Evolutionary conservation across 2,888 invertebrate species (phyloP), one percentile per base, ranked within the genome.

Genomic region (Athalia rosae): DNA sequence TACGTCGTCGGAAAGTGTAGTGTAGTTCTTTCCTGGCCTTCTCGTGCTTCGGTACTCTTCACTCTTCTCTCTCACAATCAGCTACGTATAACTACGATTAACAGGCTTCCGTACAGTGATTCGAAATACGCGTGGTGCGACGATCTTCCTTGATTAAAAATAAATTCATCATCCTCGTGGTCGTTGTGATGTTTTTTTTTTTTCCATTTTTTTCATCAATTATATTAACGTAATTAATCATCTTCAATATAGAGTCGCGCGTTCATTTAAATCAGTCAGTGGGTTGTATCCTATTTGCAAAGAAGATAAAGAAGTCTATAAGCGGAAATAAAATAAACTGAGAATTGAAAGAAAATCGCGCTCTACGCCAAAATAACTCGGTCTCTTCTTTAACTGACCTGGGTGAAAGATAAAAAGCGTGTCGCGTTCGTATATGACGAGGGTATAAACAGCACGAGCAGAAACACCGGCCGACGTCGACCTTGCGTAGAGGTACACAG

Each of bases 1-100:
- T 28, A 28, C 28, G 28, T 28, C 28, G 28, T 13, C 66, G 9
- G 47, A 66, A 48, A 66, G 47, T 53, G 59, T 59, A n/a, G 53
- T 15, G 67, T 53, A 67, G 67, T 67, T 28, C 50, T 28, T 15
- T 53, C 15, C 53, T 67, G 67, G 50, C 67, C 13, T 41, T 67
- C 67, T 67, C 67, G 67, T 53, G 53, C 6, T 67, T 15, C 67
- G 53, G 67, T 67, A 5, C 59, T 59, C 11, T 59, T n/a, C 6
- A n/a, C 59, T 11, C 6, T 59, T 11, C 8, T 59, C 13, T 28
- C 62, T 43, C 43, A 41, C 62, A 13, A 11, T 58, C 62, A 4
- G 62, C 2, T 28, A 28, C 28, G 28, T n/a, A n/a, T n/a, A 28
- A 28, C 28, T 28, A 2, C 0, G 2, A 28, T 2, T 28, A 28